phyloP scores from a whole-genome alignment of 2,888 invertebrate genomes.

The Lymantria dispar region DNA sequence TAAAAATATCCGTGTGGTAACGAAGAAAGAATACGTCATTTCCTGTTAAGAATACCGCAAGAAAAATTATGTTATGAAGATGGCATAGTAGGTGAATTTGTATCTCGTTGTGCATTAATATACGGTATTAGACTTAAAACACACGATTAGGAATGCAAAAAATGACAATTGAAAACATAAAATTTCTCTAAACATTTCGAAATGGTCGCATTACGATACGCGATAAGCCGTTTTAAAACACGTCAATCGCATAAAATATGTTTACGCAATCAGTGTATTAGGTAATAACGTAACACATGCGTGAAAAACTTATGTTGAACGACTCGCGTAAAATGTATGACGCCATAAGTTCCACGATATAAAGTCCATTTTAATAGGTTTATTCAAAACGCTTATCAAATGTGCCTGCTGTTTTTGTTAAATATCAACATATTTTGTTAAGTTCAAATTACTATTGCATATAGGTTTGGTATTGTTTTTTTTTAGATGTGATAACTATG shows the following conservation, averaged over 20 bases:
- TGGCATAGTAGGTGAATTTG: too few species aligned
- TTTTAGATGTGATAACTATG: too few species aligned
- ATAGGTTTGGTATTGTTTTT: too few species aligned
- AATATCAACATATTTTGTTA: too few species aligned
- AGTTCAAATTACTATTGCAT: too few species aligned
- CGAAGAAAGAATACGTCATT: too few species aligned
- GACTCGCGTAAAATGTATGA: conserved; percentile 17
- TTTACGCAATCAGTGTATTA: conserved; percentile 33
- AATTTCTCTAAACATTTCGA: conserved; percentile 22
- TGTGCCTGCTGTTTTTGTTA: too few species aligned
- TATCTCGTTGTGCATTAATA: too few species aligned
- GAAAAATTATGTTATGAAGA: too few species aligned
- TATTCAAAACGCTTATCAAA: background rate
- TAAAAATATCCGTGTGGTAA: too few species aligned
- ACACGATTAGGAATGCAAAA: background rate
- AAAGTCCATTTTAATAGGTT: background rate
- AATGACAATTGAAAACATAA: conserved; percentile 2
- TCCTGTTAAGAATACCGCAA: too few species aligned
- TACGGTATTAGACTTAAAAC: too few species aligned
- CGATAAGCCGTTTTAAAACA: conserved; percentile 30
- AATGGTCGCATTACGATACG: conserved; percentile 24
- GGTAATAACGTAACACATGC: conserved; percentile 33
- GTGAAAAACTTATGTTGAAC: conserved; percentile 14
- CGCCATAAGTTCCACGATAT: conserved; percentile 4
- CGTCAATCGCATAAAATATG: conserved; percentile 30